These are phyloP conservation scores for Pipistrellus pipistrellus DNA, from an alignment of 2,797 vertebrate species.

Conservation along the genomic window DNA sequence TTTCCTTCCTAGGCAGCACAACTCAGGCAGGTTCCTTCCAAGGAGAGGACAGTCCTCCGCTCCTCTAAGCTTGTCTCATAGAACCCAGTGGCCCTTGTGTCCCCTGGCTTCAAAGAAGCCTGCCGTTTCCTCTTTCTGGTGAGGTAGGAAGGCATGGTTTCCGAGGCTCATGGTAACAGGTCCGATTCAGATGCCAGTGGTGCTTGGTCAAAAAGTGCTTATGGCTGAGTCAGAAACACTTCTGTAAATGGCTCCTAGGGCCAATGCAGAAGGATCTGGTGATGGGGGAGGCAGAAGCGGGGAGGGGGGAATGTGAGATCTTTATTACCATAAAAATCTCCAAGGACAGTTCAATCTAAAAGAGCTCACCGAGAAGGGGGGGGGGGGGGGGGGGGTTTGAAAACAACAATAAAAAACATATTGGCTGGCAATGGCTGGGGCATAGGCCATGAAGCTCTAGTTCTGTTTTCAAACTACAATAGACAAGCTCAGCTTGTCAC, in stretches of 20 bases:
- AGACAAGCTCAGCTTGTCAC: not conserved
- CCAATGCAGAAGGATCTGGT: not conserved
- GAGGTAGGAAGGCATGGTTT: not conserved
- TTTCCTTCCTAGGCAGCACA: not conserved
- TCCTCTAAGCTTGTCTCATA: not conserved
- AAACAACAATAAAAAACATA: not conserved
- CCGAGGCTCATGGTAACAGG: not conserved
- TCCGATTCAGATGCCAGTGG: not conserved
- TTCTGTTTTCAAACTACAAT: slow-evolving; percentile 50
- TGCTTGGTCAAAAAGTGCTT: not conserved
- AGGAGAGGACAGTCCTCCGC: not conserved
- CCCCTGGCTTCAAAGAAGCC: not conserved
- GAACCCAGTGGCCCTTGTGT: not conserved
- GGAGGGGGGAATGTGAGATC: not conserved
- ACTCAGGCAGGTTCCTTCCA: not conserved
- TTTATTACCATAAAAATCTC: not conserved
- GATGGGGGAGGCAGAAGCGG: not conserved
- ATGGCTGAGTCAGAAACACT: not conserved
- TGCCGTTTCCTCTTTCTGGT: not conserved
- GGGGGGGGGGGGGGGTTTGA: too few relatives aligned
- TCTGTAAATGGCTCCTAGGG: not conserved
- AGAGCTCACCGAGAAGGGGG: not conserved
- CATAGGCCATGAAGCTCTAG: not conserved
- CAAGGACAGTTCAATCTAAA: not conserved
- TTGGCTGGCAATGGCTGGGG: not conserved